phyloP scores from a whole-genome alignment of 1,140 invertebrate species.

The Rhyacophila brunnea region DNA sequence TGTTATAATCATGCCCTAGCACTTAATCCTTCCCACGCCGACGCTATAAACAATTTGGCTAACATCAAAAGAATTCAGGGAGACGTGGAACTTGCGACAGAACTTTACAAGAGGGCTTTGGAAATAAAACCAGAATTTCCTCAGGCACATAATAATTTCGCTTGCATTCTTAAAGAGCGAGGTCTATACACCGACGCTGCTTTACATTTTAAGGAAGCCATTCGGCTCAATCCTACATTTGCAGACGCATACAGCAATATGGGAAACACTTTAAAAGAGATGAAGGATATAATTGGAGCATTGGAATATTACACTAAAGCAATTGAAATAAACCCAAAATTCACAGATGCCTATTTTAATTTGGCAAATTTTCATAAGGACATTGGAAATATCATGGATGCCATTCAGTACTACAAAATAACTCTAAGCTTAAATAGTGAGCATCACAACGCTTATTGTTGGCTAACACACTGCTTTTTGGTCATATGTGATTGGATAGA shows the following conservation, averaged over 20 bases:
- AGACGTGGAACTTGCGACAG: slow-evolving; percentile 95
- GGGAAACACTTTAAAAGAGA: slow-evolving; percentile 98
- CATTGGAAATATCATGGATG: slow-evolving; percentile 98
- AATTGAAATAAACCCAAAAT: slow-evolving; percentile 98
- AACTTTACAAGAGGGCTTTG: slow-evolving; percentile 85
- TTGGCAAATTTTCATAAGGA: slow-evolving; percentile 99
- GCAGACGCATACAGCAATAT: slow-evolving; percentile 98
- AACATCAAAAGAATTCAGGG: slow-evolving; percentile 87
- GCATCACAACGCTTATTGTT: slow-evolving; percentile 99
- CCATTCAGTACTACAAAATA: slow-evolving; percentile 95
- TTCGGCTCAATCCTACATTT: slow-evolving; percentile 92
- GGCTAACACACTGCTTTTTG: slow-evolving; percentile 97
- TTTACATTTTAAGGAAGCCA: slow-evolving; percentile 98
- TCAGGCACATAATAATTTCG: slow-evolving; percentile 97
- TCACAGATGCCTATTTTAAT: slow-evolving; percentile 98
- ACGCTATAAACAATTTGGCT: slow-evolving; percentile 97
- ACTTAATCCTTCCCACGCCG: slow-evolving; percentile 94
- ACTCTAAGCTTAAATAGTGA: slow-evolving; percentile 97
- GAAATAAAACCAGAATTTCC: slow-evolving; percentile 99
- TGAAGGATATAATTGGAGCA: slow-evolving; percentile 96
- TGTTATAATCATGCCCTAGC: slow-evolving; percentile 97
- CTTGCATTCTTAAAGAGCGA: slow-evolving; percentile 97
- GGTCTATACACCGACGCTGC: slow-evolving; percentile 95
- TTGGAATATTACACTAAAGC: slow-evolving; percentile 96
- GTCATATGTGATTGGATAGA: slow-evolving; percentile 99